These are phyloP conservation scores for Tympanuchus pallidicinctus DNA, from an alignment of 2,113 vertebrate species.

Conservation along the genomic window DNA sequence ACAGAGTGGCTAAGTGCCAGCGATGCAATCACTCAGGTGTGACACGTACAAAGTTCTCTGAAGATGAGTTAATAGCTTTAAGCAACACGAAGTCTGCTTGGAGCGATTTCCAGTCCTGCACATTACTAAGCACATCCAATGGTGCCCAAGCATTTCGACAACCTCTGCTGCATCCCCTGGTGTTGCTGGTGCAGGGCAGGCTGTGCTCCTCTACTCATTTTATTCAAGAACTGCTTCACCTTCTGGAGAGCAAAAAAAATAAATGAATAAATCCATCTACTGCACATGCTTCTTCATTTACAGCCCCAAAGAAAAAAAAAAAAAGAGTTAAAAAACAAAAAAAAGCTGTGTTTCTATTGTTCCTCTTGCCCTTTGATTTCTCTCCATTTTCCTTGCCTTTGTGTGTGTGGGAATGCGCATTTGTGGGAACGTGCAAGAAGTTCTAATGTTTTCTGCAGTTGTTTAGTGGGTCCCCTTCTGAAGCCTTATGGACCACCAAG, in stretches of 20 bases:
- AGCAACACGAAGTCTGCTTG: neutral
- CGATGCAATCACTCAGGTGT: neutral
- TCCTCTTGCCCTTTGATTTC: slow-evolving; percentile 18
- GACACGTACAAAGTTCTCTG: neutral
- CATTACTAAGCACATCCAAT: neutral
- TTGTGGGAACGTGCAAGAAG: neutral
- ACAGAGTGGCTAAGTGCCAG: rapidly evolving
- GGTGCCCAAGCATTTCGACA: neutral
- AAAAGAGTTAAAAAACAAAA: neutral
- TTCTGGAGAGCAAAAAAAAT: neutral
- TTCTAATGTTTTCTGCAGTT: slow-evolving; percentile 32
- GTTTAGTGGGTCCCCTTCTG: neutral
- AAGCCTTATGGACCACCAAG: slow-evolving; percentile 34
- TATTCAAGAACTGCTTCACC: neutral
- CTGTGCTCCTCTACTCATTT: rapidly evolving
- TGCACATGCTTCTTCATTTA: neutral
- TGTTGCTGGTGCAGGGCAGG: neutral
- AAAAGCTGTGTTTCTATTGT: slow-evolving; percentile 12
- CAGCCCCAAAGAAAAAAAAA: neutral
- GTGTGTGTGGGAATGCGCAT: slow-evolving; percentile 33
- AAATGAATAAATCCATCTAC: neutral
- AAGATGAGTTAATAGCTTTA: neutral
- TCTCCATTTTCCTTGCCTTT: slow-evolving; percentile 26
- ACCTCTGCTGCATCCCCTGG: neutral
- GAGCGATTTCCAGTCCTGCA: neutral